These are phyloP conservation scores for Heterodera schachtii DNA, from an alignment of 1,140 invertebrate species.

Conservation along the genomic window DNA sequence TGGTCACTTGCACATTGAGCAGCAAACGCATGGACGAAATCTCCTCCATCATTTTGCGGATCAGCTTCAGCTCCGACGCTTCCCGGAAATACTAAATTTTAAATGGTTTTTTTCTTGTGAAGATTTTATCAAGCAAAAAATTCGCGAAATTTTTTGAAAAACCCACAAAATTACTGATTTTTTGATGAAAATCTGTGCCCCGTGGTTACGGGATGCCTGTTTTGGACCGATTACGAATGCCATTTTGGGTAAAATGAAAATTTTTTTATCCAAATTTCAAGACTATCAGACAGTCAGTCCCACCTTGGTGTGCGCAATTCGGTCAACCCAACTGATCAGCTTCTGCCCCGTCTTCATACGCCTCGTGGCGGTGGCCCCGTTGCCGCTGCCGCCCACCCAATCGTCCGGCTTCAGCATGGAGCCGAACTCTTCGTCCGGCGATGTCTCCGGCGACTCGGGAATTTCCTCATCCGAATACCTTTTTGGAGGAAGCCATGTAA, in stretches of 20 bases:
- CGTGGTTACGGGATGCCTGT: too few relatives aligned
- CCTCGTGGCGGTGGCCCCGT: background rate
- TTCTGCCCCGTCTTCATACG: constrained; percentile 45
- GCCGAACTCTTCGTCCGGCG: constrained; percentile 63
- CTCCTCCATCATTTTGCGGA: constrained; percentile 67
- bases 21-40: constrained; percentile 87
- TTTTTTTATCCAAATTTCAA: too few relatives aligned
- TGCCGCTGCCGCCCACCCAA: constrained; percentile 31
- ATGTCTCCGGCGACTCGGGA: constrained; percentile 62
- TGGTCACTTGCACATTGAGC: constrained; percentile 82
- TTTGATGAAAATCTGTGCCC: too few relatives aligned
- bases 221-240: too few relatives aligned
- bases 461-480: constrained; percentile 62
- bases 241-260: too few relatives aligned
- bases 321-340: constrained; percentile 76
- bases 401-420: constrained; percentile 52
- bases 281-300: too few relatives aligned
- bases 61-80: constrained; percentile 70
- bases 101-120: too few relatives aligned
- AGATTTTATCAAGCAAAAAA: too few relatives aligned
- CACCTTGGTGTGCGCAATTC: constrained; percentile 76
- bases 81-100: constrained; percentile 80
- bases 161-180: too few relatives aligned
- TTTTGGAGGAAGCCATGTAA: too few relatives aligned
- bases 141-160: too few relatives aligned